phyloP scores from a whole-genome alignment of 2,797 vertebrate species.

The Cephalopachus bancanus region DNA sequence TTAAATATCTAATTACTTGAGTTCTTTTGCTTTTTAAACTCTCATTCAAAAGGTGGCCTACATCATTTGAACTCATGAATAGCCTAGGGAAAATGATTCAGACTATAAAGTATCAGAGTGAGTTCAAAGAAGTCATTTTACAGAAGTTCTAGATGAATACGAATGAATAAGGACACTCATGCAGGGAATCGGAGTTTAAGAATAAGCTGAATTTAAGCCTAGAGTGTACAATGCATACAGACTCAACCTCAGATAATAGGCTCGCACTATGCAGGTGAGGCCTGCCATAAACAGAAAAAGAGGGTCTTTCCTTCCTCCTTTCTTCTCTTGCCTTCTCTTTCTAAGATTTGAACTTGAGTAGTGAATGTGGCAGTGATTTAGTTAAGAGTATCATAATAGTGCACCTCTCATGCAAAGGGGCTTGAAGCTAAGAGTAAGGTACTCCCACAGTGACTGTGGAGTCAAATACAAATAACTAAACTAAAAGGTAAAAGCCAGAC shows the following conservation, averaged over 20 bases:
- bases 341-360: neutral
- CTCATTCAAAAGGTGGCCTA: neutral
- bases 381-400: neutral
- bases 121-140: constrained; percentile 9
- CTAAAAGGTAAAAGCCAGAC: neutral
- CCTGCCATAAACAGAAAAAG: neutral
- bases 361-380: neutral
- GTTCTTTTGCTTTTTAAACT: neutral
- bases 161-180: neutral
- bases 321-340: neutral
- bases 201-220: neutral
- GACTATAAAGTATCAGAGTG: neutral
- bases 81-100: constrained; percentile 20
- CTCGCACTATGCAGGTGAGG: neutral
- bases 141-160: neutral
- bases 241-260: neutral
- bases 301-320: rapidly evolving
- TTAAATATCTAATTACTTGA: constrained; percentile 36
- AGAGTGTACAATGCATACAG: neutral
- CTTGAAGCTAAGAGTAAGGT: neutral
- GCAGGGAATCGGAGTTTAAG: neutral
- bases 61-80: constrained; percentile 49
- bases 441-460: too few species aligned
- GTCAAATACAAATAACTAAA: neutral
- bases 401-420: neutral